Percentiles rank a stretch among this genome's conserved stretches.
phyloP scores from a whole-genome alignment of 2,888 invertebrate genomes.

The Eucriotettix oculatus region DNA sequence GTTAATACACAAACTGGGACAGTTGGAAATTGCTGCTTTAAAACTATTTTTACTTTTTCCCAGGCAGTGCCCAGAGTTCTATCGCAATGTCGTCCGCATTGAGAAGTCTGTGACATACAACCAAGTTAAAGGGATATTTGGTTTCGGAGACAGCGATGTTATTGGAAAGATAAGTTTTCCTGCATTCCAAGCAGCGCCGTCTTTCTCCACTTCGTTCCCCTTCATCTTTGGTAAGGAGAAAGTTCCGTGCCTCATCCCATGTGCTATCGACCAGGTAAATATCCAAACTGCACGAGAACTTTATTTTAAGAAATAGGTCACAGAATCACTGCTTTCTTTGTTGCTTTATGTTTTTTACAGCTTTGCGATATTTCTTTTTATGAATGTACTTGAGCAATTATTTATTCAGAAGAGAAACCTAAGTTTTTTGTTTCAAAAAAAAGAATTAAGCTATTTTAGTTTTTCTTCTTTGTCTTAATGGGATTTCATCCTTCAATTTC shows the following conservation, averaged over 20 bases:
- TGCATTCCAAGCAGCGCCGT: conserved; percentile 89
- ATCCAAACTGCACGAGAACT: background rate
- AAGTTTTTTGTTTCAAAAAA: too few relatives aligned
- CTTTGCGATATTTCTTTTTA: background rate
- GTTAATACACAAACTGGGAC: background rate
- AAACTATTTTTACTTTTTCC: background rate
- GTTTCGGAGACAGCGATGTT: conserved; percentile 87
- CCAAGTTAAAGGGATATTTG: conserved; percentile 96
- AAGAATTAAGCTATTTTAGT: too few relatives aligned
- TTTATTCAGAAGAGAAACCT: too few relatives aligned
- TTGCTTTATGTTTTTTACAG: background rate
- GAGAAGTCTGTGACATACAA: conserved; percentile 93
- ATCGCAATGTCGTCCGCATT: conserved; percentile 80
- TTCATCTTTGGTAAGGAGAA: conserved; percentile 70
- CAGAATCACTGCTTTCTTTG: background rate
- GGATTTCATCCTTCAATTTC: too few relatives aligned
- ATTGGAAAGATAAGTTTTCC: conserved; percentile 97
- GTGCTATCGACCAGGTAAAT: conserved; percentile 86
- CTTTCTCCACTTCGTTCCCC: conserved; percentile 78
- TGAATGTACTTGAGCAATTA: too few relatives aligned
- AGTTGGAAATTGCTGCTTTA: background rate
- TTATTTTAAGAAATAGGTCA: too few relatives aligned
- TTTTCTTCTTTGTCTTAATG: too few relatives aligned
- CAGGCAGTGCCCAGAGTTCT: conserved; percentile 77
- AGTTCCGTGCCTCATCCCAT: conserved; percentile 77